Base-by-base conservation (phyloP, 2,797 vertebrate species). In the Gallinago solitaria region DNA sequence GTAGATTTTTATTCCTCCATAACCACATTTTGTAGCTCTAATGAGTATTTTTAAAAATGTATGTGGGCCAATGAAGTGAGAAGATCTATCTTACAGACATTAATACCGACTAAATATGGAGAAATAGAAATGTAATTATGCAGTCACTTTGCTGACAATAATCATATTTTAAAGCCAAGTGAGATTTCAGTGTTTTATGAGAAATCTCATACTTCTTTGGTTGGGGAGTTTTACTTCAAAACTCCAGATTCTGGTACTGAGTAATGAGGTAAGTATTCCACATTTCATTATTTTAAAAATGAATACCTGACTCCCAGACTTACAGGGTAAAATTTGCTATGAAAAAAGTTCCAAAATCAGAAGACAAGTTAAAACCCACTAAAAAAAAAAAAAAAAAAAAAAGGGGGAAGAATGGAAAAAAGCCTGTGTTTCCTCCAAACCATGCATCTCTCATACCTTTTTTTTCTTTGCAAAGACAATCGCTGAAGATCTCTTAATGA, bases 401-500 rank as follows among this genome's bases (percentile, higher is more conserved):
- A 5, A 10, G 37, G 39, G 37, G 41, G 57, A 28, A 24, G 18
- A 61, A 68, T 16, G 10, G 3, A 68, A 60, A 77, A 84, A 50
- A 47, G 35, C 33, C 32, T 28, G 33, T 76, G 11, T 70, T 95
- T 96, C 27, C 37, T 78, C 43, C 50, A 68, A 97, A 61, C 12
- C 74, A 24, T 43, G 67, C 21, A 92, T 47, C 35, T 85, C 69
- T 87, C 53, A 47, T 21, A 7, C 30, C 76, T 89, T 57, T 73
- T 57, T 20, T 93, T 51, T 48, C 25, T 39, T 56, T 35, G n/a
- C 35, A n/a, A 86, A 91, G 53, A 77, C 57, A 91, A 65, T 57
- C 4, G 2, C 87, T 67, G 87, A 39, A 9, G 21, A 28, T 83
- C 68, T 90, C 37, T 67, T 95, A 95, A 96, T 84, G 84, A 96